phyloP scores from a whole-genome alignment of 2,113 vertebrate genomes.

The Menura novaehollandiae region DNA sequence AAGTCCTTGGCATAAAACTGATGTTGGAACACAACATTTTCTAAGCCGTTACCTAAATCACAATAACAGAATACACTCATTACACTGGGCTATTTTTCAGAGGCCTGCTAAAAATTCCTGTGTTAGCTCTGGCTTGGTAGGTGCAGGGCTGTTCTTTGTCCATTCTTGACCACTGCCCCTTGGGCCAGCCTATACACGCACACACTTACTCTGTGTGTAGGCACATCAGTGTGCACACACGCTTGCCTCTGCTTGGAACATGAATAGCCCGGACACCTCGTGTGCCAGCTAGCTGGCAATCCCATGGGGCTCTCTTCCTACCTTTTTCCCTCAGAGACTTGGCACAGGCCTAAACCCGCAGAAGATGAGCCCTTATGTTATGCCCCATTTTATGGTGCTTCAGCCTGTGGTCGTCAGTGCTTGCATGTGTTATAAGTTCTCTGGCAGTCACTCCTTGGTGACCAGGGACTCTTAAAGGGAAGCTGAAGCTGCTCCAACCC shows the following conservation, averaged over 20 bases:
- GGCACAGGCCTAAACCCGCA: accelerated
- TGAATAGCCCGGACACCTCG: accelerated
- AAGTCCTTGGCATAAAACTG: neutral
- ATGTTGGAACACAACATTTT: neutral
- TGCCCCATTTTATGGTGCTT: neutral
- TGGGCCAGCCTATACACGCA: too few species aligned
- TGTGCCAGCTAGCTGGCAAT: neutral
- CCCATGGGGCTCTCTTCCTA: neutral
- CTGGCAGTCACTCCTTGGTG: neutral
- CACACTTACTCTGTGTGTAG: accelerated
- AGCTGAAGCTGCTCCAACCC: neutral
- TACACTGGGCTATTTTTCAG: neutral
- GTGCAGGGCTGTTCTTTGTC: accelerated
- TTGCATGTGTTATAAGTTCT: neutral
- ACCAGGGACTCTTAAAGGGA: neutral
- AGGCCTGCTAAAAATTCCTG: neutral
- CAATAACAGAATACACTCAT: accelerated
- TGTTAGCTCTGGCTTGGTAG: neutral
- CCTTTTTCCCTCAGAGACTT: neutral
- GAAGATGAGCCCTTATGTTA: neutral
- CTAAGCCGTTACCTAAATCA: neutral
- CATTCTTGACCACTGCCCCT: neutral
- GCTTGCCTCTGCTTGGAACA: neutral
- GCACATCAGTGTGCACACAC: neutral
- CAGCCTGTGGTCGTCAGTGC: neutral